These are phyloP conservation scores for Mareca strepera DNA, from an alignment of 2,797 vertebrate genomes.

Conservation along the genomic window DNA sequence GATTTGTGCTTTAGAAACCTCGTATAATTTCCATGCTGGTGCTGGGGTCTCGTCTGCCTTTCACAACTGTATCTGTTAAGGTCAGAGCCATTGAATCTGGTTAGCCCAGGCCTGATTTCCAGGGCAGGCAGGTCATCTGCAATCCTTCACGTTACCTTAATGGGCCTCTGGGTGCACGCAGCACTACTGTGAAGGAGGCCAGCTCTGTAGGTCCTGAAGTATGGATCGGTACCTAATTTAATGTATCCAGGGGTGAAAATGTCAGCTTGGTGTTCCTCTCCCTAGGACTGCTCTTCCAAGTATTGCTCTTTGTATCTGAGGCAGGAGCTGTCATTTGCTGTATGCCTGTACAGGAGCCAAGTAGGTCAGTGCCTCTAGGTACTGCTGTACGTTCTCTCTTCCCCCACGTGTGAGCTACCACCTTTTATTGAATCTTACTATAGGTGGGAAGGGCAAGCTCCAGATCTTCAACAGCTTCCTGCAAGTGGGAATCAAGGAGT, in stretches of 20 bases:
- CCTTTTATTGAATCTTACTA: neutral
- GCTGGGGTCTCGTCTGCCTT: neutral
- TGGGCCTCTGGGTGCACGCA: neutral
- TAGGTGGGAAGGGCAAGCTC: neutral
- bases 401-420: neutral
- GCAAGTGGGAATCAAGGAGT: accelerated
- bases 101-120: conserved; percentile 7
- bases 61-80: neutral
- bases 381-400: neutral
- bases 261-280: neutral
- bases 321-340: neutral
- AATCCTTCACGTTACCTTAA: neutral
- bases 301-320: neutral
- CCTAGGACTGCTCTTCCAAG: neutral
- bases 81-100: conserved; percentile 12
- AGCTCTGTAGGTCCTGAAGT: neutral
- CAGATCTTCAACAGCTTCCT: neutral
- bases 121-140: neutral
- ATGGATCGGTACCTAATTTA: conserved; percentile 3
- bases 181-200: neutral
- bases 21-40: neutral
- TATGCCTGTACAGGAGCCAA: neutral
- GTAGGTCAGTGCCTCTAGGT: neutral
- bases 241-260: conserved; percentile 19
- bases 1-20: conserved; percentile 3